Evolutionary conservation across 2,113 vertebrate species (phyloP), one percentile per base, ranked within the genome.

Genomic region (Salvelinus fontinalis): DNA sequence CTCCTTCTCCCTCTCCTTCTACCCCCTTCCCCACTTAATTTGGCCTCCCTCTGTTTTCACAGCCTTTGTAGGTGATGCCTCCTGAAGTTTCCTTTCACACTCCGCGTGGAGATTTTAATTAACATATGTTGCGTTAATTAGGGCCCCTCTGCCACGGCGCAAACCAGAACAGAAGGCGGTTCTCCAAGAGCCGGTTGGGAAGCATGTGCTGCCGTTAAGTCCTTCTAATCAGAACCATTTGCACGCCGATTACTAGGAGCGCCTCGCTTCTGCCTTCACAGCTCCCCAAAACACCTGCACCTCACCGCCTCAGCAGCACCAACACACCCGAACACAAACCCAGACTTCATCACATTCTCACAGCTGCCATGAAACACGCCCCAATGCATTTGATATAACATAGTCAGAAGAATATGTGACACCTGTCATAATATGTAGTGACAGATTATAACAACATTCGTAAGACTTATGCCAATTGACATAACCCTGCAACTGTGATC

Each of bases 91-190:
- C 74, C 75, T 79, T 92, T 94, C 91, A 89, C 92, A 93, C 93
- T 81, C 88, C 71, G 71, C 64, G 86, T 67, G 26, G 83, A 82
- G 85, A 91, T 92, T 89, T 85, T 81, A 90, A 94, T 91, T 91
- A 93, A 91, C 93, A 94, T 94, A 94, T 93, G 92, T 89, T 83
- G 90, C 24, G 90, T 94, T 93, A 91, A 94, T 93, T 92, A 90
- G 65, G 79, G 88, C 81, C 71, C 74, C 67, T 1, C 74, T 77
- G 80, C 80, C 79, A 68, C 6, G 76, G 80, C 9, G 74, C 1
- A 60, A 60, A 39, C 77, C 67, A 77, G 78, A 91, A 87, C 87
- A 88, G 84, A 89, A 84, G 86, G n/a, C 59, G 70, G 54, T 78
- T 82, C 81, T 82, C 78, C 67, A 39, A 73, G 39, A 81, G 85